A percentile compares a stretch with the other conserved stretches of the same genome.
These are phyloP conservation scores for Zeuzera pyrina DNA, from an alignment of 2,888 invertebrate genomes.

Conservation along the genomic window DNA sequence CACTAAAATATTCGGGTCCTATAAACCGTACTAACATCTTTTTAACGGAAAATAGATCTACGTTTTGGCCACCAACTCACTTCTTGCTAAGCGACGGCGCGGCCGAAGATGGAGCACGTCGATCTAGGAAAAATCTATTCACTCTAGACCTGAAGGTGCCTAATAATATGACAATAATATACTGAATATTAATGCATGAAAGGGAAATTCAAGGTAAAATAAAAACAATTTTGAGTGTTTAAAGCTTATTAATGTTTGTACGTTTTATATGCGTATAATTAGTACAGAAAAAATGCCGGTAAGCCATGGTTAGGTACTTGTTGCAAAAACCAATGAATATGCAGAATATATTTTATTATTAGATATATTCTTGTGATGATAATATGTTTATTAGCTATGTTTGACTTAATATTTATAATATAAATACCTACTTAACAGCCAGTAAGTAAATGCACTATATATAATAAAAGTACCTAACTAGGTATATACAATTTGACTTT, in stretches of 20 bases:
- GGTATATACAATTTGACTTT: conserved; percentile 52
- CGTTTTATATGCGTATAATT: conserved; percentile 40
- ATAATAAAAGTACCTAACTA: conserved; percentile 50
- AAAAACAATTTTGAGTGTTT: conserved; percentile 37
- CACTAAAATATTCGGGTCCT: too few relatives aligned
- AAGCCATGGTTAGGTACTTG: conserved; percentile 30
- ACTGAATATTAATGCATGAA: too few relatives aligned
- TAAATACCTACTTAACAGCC: conserved; percentile 64
- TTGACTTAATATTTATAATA: conserved; percentile 11
- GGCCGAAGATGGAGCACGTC: too few relatives aligned
- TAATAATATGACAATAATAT: too few relatives aligned
- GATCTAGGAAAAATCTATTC: too few relatives aligned
- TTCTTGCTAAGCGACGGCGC: too few relatives aligned
- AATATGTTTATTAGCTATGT: conserved; percentile 22
- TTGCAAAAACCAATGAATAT: conserved; percentile 26
- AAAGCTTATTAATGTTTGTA: conserved; percentile 70
- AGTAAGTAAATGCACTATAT: conserved; percentile 65
- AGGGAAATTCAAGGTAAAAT: conserved; percentile 10
- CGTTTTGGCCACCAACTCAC: too few relatives aligned
- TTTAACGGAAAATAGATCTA: too few relatives aligned
- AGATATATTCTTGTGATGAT: conserved; percentile 33
- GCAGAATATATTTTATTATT: too few relatives aligned
- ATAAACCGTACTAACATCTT: too few relatives aligned
- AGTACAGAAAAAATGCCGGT: conserved; percentile 39
- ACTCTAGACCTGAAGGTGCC: too few relatives aligned